These are phyloP conservation scores for Lasius fuliginosus DNA, from an alignment of 2,888 invertebrate genomes.

Conservation along the genomic window DNA sequence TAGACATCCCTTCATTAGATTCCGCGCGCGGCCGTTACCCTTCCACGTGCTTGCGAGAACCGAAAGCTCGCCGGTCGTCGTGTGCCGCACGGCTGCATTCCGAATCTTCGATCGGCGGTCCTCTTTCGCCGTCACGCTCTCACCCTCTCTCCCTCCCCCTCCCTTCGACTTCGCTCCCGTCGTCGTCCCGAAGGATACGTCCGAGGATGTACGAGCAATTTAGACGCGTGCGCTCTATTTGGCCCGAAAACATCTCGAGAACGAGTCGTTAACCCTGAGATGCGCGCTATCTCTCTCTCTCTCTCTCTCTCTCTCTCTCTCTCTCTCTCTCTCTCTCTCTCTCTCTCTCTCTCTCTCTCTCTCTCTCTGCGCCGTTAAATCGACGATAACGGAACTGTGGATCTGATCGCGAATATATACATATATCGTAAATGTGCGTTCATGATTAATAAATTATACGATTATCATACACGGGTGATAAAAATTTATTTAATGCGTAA, in stretches of 20 bases:
- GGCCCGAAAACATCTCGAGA: slow-evolving; percentile 32
- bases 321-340: too few relatives aligned
- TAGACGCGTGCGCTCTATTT: slow-evolving; percentile 55
- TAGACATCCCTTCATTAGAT: slow-evolving; percentile 84
- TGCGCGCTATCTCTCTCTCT: slow-evolving; percentile 22
- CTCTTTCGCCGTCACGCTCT: slow-evolving; percentile 47
- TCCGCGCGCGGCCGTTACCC: slow-evolving; percentile 77
- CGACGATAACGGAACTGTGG: background rate
- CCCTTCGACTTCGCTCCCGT: slow-evolving; percentile 17
- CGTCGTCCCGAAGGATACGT: slow-evolving; percentile 52
- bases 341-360: background rate
- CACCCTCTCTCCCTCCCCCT: background rate
- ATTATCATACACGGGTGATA: background rate
- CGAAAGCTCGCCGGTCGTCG: slow-evolving; percentile 61
- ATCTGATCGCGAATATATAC: background rate
- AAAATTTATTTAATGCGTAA: background rate
- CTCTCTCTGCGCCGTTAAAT: background rate
- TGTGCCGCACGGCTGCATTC: slow-evolving; percentile 52
- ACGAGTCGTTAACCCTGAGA: slow-evolving; percentile 45
- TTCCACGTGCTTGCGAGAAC: slow-evolving; percentile 72
- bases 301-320: background rate
- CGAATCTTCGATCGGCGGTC: slow-evolving; percentile 54
- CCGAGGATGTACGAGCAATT: slow-evolving; percentile 51
- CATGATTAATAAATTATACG: background rate
- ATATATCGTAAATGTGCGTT: background rate